Base-by-base conservation (phyloP, 2,797 vertebrate species). In the Rhinella marina region DNA sequence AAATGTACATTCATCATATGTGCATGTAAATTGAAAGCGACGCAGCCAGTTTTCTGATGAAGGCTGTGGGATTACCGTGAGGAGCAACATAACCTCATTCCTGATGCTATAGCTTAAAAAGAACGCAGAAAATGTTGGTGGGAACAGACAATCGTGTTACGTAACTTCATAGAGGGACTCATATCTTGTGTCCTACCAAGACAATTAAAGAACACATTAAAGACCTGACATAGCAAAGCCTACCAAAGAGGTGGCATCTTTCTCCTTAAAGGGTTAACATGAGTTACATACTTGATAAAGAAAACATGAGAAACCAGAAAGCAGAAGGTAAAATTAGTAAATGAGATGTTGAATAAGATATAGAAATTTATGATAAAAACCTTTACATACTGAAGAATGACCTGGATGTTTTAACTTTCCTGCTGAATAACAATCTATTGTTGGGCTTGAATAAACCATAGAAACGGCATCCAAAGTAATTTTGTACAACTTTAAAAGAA, bases 1-100 rank as follows among this genome's bases (percentile, higher is more conserved):
- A 89, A 89, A 64, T 77, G 73, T 86, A 83, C 88, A 89, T 86
- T 89, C 84, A 83, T 86, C 88, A 89, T 79, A 86, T 86, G 84
- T 86, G 80, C 88, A 89, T 78, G 88, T 70, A 83, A 73, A 78
- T 48, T 86, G 73, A 57, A 89, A 78, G 13, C 83, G 88, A 86
- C 84, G 59, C 52, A 89, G 72, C 32, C 84, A 64, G 56, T 75
- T 81, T 77, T 66, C 29, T 41, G 77, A 81, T 61, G 50, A 29
- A 82, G 61, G 16, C 72, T 75, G 59, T 59, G 56, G 52, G 85
- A 77, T 82, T 82, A 81, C 56, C 29, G 78, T 89, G 81, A 16
- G 54, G 10, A 78, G 48, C 62, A 50, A 29, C 23, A 54, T n/a
- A 83, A 79, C 10, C 62, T 50, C 17, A 50, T 86, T 79, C 17